Evolutionary conservation across 2,113 vertebrate species (phyloP).

Genomic region (Sturnira hondurensis): DNA sequence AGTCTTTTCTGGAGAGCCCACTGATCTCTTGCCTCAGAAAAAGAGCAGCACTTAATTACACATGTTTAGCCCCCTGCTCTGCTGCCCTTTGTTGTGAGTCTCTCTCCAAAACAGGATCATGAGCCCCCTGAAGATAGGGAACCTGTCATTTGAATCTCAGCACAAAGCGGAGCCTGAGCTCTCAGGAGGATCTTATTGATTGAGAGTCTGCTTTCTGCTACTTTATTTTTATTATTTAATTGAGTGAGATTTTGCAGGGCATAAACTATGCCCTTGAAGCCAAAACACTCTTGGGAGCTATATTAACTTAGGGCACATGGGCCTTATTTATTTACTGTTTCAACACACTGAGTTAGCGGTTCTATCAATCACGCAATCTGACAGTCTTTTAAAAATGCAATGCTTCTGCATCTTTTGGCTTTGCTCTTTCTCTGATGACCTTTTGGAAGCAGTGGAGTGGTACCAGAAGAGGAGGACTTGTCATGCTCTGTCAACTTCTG

Average conservation of each 20-base stretch:
- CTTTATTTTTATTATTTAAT: slow-evolving; percentile 52
- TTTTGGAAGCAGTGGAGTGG: neutral
- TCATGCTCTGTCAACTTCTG: neutral
- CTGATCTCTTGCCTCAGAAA: neutral
- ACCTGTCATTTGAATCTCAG: neutral
- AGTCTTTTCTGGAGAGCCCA: neutral
- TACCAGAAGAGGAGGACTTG: neutral
- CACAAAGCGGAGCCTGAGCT: neutral
- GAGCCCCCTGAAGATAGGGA: neutral
- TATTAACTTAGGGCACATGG: slow-evolving; percentile 2
- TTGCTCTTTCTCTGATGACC: neutral
- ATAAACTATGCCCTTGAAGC: slow-evolving; percentile 20
- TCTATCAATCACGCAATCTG: slow-evolving; percentile 32
- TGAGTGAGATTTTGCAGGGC: slow-evolving; percentile 25
- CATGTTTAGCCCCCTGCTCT: neutral
- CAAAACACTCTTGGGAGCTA: slow-evolving; percentile 9
- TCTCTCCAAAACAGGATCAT: neutral
- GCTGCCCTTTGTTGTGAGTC: neutral
- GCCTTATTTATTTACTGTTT: slow-evolving; percentile 54
- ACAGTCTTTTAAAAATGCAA: neutral
- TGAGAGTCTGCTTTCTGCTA: neutral
- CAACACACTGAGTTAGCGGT: neutral
- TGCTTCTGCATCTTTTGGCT: neutral
- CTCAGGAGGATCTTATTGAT: neutral
- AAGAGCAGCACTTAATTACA: neutral